Conservation (phyloP, 2,797 vertebrate genomes). For the Bufotes viridis region DNA sequence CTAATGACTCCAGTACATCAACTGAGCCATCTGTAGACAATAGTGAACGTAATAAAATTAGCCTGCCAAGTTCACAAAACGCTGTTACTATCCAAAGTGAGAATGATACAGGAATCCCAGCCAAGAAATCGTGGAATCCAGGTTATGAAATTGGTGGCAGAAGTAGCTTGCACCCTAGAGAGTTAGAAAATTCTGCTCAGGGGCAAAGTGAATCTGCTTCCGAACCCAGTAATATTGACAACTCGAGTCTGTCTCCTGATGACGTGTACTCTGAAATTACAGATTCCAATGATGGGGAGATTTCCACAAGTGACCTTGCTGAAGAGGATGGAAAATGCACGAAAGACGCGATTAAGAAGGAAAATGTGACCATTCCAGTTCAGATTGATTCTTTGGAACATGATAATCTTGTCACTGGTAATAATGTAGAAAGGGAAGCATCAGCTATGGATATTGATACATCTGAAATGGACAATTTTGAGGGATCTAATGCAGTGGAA, state of each 20-base stretch:
- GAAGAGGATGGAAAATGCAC: constrained; percentile 14
- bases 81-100: neutral
- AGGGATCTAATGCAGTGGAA: neutral
- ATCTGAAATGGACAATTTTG: neutral
- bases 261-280: constrained; percentile 42
- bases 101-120: neutral
- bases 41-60: neutral
- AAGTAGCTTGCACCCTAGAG: neutral
- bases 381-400: constrained; percentile 8
- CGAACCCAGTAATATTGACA: neutral
- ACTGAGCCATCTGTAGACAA: neutral
- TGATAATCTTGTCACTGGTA: constrained; percentile 44
- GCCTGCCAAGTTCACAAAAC: neutral
- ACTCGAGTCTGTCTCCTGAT: constrained; percentile 16
- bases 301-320: neutral
- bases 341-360: constrained; percentile 38
- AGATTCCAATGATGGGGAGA: constrained; percentile 45
- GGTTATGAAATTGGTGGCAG: neutral
- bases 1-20: neutral
- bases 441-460: constrained; percentile 59
- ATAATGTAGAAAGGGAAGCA: constrained; percentile 36
- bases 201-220: neutral
- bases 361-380: neutral
- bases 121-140: neutral
- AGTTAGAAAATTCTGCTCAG: neutral